Conservation (phyloP, 2,113 vertebrate genomes). For the Chlamydotis undulata region DNA sequence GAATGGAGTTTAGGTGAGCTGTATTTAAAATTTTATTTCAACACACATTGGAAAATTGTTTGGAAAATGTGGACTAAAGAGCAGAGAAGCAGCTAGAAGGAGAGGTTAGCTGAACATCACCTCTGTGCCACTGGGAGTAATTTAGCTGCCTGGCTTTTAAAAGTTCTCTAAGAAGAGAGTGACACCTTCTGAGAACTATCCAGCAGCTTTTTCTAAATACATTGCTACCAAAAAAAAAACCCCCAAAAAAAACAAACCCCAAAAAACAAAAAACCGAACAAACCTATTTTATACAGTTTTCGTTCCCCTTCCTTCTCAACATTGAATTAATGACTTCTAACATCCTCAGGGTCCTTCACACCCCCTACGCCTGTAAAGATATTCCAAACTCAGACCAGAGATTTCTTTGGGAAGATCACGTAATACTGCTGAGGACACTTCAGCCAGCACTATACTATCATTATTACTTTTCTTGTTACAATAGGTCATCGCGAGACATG, state of each 20-base stretch:
- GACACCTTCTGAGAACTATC: not conserved
- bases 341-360: not conserved
- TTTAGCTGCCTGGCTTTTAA: not conserved
- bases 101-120: not conserved
- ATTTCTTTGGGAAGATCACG: not conserved
- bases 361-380: not conserved
- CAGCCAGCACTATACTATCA: not conserved
- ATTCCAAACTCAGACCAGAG: not conserved
- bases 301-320: not conserved
- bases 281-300: not conserved
- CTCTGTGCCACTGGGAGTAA: not conserved
- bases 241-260: no score
- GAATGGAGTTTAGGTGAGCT: not conserved
- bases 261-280: not conserved
- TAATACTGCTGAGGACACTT: not conserved
- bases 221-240: not conserved
- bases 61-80: not conserved
- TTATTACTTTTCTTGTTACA: not conserved
- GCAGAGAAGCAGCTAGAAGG: not conserved
- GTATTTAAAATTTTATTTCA: not conserved
- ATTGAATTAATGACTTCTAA: not conserved
- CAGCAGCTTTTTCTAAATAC: not conserved
- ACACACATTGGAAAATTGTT: not conserved
- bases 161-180: not conserved
- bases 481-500: not conserved